Conservation (phyloP, 2,797 vertebrate genomes). For the Chelidonichthys spinosus region DNA sequence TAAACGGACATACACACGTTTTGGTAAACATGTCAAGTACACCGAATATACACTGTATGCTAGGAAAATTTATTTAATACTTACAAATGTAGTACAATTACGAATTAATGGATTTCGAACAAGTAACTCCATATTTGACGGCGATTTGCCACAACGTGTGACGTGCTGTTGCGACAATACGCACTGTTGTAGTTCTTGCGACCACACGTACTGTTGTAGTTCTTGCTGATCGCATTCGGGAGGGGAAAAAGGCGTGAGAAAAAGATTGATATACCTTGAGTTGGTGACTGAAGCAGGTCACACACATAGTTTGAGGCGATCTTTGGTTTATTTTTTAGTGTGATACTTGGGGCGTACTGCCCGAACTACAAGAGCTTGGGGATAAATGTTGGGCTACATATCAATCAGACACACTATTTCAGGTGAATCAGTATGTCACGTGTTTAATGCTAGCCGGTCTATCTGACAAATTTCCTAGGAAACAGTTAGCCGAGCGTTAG, state of each 20-base stretch:
- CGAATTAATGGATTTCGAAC: constrained; percentile 2
- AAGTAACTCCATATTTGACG: neutral
- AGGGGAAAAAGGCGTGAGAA: neutral
- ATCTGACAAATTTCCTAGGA: too few species aligned
- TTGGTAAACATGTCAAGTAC: neutral
- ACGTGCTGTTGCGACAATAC: neutral
- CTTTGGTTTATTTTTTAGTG: neutral
- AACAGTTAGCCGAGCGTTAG: too few species aligned
- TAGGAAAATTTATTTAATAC: neutral
- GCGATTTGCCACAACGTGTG: constrained; percentile 7
- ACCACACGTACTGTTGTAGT: constrained; percentile 12
- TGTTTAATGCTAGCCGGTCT: too few species aligned
- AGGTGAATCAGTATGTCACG: neutral
- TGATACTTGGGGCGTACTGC: neutral
- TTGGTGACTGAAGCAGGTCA: neutral
- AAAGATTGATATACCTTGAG: neutral
- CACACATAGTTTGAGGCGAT: neutral
- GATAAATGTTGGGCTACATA: too few species aligned
- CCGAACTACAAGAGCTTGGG: neutral
- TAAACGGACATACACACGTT: neutral
- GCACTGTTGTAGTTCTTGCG: neutral
- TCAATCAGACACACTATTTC: neutral
- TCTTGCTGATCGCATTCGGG: neutral
- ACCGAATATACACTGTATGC: fast-evolving
- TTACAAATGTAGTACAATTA: constrained; percentile 16